phyloP scores from a whole-genome alignment of 1,140 invertebrate genomes.

The Octopus sinensis region DNA sequence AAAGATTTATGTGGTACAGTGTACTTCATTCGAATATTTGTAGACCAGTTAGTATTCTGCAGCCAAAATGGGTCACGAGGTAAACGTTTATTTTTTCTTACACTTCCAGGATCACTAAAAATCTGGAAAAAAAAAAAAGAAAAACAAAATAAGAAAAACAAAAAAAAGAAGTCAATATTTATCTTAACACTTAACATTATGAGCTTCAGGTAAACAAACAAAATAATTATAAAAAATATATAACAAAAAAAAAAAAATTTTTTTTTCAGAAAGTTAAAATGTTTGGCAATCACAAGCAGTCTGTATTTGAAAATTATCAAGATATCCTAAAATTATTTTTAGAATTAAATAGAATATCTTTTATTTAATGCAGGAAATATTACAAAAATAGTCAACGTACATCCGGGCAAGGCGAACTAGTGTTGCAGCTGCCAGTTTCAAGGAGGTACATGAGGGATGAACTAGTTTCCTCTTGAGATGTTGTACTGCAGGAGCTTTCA shows the following conservation, averaged over 20 bases:
- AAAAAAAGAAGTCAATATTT: neutral
- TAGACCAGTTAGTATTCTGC: slow-evolving; percentile 31
- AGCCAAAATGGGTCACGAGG: slow-evolving; percentile 33
- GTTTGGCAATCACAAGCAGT: too few relatives aligned
- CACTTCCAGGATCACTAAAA: neutral
- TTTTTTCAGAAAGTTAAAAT: too few relatives aligned
- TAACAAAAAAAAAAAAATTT: too few relatives aligned
- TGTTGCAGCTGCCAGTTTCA: slow-evolving; percentile 25
- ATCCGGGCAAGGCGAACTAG: neutral
- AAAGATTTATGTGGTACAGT: slow-evolving; percentile 24
- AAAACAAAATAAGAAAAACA: neutral
- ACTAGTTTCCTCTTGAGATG: slow-evolving; percentile 33
- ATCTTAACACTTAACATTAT: too few relatives aligned
- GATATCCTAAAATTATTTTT: too few relatives aligned
- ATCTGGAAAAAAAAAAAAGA: neutral
- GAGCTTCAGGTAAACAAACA: too few relatives aligned
- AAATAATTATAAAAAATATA: too few relatives aligned
- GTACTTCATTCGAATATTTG: slow-evolving; percentile 30
- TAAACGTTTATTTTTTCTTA: slow-evolving; percentile 8
- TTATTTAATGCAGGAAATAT: too few relatives aligned
- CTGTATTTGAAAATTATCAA: too few relatives aligned
- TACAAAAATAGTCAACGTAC: neutral
- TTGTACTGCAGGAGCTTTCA: slow-evolving; percentile 5
- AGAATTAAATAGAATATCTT: too few relatives aligned
- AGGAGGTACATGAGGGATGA: slow-evolving; percentile 37